Evolutionary conservation across 2,113 vertebrate species (phyloP).

Genomic region (Oostethus manadensis): DNA sequence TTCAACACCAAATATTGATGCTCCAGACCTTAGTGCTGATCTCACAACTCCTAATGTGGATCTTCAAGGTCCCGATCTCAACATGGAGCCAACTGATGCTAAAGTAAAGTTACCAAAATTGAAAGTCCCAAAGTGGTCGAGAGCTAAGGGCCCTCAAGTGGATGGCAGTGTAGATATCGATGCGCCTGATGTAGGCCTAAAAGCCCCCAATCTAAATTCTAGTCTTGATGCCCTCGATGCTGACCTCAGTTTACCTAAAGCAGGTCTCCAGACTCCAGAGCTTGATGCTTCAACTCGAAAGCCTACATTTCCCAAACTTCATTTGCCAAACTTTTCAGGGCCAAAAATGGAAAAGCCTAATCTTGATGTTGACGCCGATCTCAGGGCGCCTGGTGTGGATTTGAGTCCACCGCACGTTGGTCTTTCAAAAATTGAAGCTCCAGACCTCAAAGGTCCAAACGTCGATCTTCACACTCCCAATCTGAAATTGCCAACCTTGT

Average conservation of each 20-base stretch:
- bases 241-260: constrained; percentile 17
- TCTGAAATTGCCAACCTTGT: constrained; percentile 48
- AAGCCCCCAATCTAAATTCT: neutral
- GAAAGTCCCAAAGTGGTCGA: constrained; percentile 43
- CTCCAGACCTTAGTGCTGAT: constrained; percentile 36
- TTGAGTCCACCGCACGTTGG: neutral
- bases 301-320: constrained; percentile 39
- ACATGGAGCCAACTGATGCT: constrained; percentile 10
- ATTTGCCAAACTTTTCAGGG: constrained; percentile 49
- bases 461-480: too few species aligned
- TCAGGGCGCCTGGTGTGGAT: constrained; percentile 30
- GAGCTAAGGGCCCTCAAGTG: constrained; percentile 36
- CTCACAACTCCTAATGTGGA: constrained; percentile 31
- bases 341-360: constrained; percentile 42
- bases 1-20: constrained; percentile 38
- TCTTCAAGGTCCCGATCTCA: constrained; percentile 12
- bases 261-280: constrained; percentile 26
- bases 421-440: neutral
- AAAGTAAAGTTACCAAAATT: constrained; percentile 42
- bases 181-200: constrained; percentile 28
- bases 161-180: constrained; percentile 30
- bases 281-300: constrained; percentile 40
- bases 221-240: constrained; percentile 27
- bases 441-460: neutral
- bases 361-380: constrained; percentile 31